phyloP scores from a whole-genome alignment of 2,797 vertebrate genomes.

The Cryptoprocta ferox region DNA sequence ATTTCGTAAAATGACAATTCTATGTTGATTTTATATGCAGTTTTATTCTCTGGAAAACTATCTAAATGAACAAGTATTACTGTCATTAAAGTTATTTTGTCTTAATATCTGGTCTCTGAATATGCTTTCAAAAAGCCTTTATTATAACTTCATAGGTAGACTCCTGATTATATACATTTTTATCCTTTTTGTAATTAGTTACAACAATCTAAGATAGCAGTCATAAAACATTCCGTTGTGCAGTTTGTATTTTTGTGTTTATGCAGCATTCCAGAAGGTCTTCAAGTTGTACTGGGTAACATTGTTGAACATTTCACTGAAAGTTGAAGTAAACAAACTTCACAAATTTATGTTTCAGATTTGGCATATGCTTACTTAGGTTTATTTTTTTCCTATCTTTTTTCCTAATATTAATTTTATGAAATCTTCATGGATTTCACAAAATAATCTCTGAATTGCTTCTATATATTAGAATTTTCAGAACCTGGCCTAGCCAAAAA shows the following conservation, averaged over 20 bases:
- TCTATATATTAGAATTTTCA: not conserved
- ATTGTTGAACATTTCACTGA: not conserved
- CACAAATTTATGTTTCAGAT: not conserved
- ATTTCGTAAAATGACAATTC: not conserved
- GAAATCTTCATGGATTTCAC: not conserved
- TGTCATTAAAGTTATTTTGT: not conserved
- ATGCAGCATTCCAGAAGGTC: not conserved
- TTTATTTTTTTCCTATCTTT: not conserved
- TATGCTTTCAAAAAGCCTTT: not conserved
- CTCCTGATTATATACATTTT: not conserved
- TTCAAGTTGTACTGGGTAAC: not conserved
- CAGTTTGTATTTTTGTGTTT: slow-evolving; percentile 30
- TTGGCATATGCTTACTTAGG: not conserved
- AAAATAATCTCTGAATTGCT: not conserved
- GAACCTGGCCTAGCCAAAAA: not conserved
- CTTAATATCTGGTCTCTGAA: not conserved
- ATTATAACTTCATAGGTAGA: not conserved
- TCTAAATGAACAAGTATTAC: not conserved
- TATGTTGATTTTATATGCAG: not conserved
- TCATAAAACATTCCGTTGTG: not conserved
- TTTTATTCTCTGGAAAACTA: not conserved
- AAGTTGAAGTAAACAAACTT: not conserved
- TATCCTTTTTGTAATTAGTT: not conserved
- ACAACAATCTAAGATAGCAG: not conserved
- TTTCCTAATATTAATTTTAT: not conserved